Base-by-base conservation (phyloP, 1,140 invertebrate species). In the Cotesia glomerata region DNA sequence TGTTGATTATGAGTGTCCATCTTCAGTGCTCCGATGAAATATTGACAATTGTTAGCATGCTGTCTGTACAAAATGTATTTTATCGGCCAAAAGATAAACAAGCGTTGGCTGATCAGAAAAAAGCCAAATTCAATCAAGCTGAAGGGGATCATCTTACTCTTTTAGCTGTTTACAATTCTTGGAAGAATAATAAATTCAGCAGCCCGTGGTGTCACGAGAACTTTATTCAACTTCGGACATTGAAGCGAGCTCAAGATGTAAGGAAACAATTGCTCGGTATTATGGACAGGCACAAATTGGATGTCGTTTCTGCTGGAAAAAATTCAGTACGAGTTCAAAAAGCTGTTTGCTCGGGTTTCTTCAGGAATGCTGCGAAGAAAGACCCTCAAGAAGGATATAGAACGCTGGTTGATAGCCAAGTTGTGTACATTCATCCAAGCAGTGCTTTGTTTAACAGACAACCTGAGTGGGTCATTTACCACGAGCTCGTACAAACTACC, bases 131-230 rank as follows among this genome's bases (percentile, higher is more conserved):
- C 81, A 99, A 99, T 88, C 98, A 99, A 86, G 88, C 95, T 0
- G 98, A 99, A 87, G 98, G 98, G 0, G 98, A 99, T 86, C 98
- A 99, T 88, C 88, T 99, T 5, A 99, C 98, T 0, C 85, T 99
- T 8, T 85, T 99, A 14, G 96, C 98, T 0, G 98, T 99, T 3
- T 99, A 99, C 84, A 99, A 99, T 83, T 98, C 97, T 26, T 99
- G 98, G 98, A 97, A 97, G 81, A 99, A 99, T 81, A 99, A 99
- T 85, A 98, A 99, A 83, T 99, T 99, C 86, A 98, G 96, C 0
- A 98, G 97, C 84, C 96, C 97, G 0, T 99, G 98, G 98, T 99
- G 98, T 85, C 99, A 98, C 83, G 98, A 99, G 84, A 99, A 99
- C 88, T 99, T 99, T 88, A 96, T 99, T 5, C 98, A 99, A 88